A percentile compares a stretch with the other conserved stretches of the same genome.
Evolutionary conservation across 2,113 vertebrate species (phyloP).

Genomic region (Phalacrocorax pelagicus): DNA sequence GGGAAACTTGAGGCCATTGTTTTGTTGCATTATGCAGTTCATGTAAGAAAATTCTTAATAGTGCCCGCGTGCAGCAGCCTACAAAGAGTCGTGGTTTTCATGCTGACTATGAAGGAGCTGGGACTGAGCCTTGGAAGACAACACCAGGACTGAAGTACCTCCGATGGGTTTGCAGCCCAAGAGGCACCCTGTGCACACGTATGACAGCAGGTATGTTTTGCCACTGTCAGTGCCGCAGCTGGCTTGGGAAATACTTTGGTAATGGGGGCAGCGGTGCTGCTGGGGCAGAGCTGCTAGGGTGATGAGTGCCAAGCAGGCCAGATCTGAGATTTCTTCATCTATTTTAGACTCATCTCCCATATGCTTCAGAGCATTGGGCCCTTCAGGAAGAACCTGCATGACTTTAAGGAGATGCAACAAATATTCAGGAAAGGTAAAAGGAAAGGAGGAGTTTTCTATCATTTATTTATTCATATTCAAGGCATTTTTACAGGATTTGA

Average conservation of each 20-base stretch:
- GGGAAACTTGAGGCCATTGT: not conserved
- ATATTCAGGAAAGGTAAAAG: not conserved
- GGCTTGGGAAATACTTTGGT: not conserved
- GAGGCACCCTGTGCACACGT: not conserved
- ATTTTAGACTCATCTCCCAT: not conserved
- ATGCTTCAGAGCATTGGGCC: not conserved
- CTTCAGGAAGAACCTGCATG: not conserved
- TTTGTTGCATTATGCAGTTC: not conserved
- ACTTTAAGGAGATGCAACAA: not conserved
- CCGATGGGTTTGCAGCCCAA: not conserved
- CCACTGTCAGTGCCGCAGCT: not conserved
- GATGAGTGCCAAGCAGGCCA: not conserved
- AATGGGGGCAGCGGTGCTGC: not conserved
- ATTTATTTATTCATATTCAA: not conserved
- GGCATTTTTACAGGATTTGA: not conserved
- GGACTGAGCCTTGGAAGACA: not conserved
- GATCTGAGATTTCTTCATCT: not conserved
- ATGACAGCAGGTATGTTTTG: not conserved
- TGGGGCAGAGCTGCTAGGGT: not conserved
- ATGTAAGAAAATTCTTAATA: not conserved
- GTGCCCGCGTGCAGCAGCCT: accelerated
- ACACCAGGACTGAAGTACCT: not conserved
- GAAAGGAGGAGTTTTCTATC: not conserved
- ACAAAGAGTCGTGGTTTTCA: not conserved
- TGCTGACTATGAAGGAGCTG: not conserved